Conservation (phyloP, 1,140 invertebrate genomes). For the Pseudomyrmex flavicornis region DNA sequence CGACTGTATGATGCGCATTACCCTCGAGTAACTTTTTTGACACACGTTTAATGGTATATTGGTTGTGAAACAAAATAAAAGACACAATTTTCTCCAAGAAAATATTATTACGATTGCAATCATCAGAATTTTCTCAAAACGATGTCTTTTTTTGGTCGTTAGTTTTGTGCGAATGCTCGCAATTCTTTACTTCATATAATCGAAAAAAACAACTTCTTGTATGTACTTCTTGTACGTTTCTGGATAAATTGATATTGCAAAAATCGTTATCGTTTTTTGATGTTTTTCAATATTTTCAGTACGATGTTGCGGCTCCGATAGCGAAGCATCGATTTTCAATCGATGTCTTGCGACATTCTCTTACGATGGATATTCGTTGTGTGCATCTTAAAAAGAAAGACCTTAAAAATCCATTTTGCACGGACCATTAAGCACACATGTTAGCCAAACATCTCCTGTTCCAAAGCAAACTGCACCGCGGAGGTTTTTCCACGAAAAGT, state of each 20-base stretch:
- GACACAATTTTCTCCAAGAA: neutral
- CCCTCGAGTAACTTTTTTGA: neutral
- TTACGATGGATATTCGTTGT: conserved; percentile 18
- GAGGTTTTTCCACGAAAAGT: conserved; percentile 69
- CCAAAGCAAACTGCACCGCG: conserved; percentile 74
- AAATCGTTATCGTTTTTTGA: conserved; percentile 52
- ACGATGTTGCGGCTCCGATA: neutral
- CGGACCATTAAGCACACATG: conserved; percentile 79
- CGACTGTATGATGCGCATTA: conserved; percentile 18
- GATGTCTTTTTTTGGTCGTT: neutral
- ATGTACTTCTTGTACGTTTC: neutral
- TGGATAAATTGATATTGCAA: neutral
- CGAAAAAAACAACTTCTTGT: neutral
- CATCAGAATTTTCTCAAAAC: neutral
- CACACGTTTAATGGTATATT: no score
- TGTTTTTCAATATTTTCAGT: conserved; percentile 42
- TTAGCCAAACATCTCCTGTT: conserved; percentile 77
- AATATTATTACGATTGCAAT: neutral
- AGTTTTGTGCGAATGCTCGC: neutral
- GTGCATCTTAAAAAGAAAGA: conserved; percentile 64
- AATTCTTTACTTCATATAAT: neutral
- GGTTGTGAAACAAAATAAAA: no score
- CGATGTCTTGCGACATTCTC: conserved; percentile 31
- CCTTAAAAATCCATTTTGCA: conserved; percentile 79
- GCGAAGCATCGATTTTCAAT: conserved; percentile 66